phyloP scores from a whole-genome alignment of 2,888 invertebrate species.

The Agrochola macilenta region DNA sequence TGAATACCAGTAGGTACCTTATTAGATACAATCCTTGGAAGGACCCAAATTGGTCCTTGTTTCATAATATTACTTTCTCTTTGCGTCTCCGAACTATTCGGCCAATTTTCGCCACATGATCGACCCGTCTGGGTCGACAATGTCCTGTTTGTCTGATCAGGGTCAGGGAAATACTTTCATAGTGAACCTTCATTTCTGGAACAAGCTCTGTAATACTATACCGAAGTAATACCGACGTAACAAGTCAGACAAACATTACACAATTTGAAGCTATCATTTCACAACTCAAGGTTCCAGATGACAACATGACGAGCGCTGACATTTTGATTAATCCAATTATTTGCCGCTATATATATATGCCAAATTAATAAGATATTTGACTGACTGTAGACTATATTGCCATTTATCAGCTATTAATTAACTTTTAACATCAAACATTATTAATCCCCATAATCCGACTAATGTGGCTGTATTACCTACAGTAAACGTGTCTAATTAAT shows the following conservation, averaged over 20 bases:
- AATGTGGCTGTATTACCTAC: constrained; percentile 17
- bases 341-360: constrained; percentile 66
- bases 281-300: constrained; percentile 60
- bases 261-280: constrained; percentile 54
- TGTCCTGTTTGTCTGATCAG: constrained; percentile 59
- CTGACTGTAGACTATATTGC: constrained; percentile 51
- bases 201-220: constrained; percentile 41
- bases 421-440: constrained; percentile 64
- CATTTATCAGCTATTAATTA: constrained; percentile 66
- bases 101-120: constrained; percentile 62
- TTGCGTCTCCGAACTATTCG: constrained; percentile 33
- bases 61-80: constrained; percentile 44
- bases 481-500: constrained; percentile 38
- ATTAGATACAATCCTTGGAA: constrained; percentile 12
- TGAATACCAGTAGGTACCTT: background rate
- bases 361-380: constrained; percentile 71
- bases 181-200: constrained; percentile 50
- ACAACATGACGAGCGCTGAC: constrained; percentile 70
- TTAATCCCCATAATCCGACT: constrained; percentile 45
- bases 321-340: constrained; percentile 75
- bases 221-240: constrained; percentile 38
- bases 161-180: constrained; percentile 55
- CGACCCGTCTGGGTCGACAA: constrained; percentile 56
- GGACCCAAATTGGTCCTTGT: constrained; percentile 43
- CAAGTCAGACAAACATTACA: constrained; percentile 57